Evolutionary conservation across 1,140 invertebrate species (phyloP).

Genomic region (Nymphalis io): DNA sequence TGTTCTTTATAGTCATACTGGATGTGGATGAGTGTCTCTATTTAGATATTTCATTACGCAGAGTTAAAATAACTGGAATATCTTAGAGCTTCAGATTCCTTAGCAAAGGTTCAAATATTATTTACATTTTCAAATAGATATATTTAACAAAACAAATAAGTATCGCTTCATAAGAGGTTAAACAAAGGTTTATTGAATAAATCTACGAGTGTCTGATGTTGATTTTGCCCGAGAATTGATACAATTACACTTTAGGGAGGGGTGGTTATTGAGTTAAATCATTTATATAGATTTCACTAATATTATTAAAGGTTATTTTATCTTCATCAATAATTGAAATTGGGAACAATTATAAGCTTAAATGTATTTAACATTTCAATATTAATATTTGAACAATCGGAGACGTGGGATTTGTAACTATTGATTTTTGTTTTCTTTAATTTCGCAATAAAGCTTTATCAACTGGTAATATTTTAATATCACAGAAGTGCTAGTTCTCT

Average conservation of each 20-base stretch:
- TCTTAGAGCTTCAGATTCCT: too few species aligned
- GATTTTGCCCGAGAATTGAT: neutral
- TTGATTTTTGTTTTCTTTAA: neutral
- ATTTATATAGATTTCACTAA: neutral
- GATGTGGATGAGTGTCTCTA: too few species aligned
- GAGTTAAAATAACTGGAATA: too few species aligned
- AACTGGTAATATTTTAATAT: neutral
- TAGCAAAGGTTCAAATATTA: too few species aligned
- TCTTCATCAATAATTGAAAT: neutral
- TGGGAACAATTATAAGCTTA: neutral
- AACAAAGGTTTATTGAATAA: neutral
- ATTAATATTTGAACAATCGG: neutral
- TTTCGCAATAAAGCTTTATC: neutral
- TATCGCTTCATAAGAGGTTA: too few species aligned
- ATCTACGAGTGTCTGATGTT: neutral
- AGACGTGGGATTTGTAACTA: neutral
- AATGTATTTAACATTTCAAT: conserved; percentile 4
- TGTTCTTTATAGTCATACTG: neutral
- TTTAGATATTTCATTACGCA: too few species aligned
- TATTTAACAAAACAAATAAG: too few species aligned
- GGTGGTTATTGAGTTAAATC: neutral
- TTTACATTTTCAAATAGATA: too few species aligned
- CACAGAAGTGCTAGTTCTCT: neutral
- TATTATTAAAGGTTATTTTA: neutral
- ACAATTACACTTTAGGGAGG: neutral